Evolutionary conservation across 2,797 vertebrate genomes (phyloP), one percentile per base, ranked within the genome.

Genomic region (Ctenopoma kingsleyae): DNA sequence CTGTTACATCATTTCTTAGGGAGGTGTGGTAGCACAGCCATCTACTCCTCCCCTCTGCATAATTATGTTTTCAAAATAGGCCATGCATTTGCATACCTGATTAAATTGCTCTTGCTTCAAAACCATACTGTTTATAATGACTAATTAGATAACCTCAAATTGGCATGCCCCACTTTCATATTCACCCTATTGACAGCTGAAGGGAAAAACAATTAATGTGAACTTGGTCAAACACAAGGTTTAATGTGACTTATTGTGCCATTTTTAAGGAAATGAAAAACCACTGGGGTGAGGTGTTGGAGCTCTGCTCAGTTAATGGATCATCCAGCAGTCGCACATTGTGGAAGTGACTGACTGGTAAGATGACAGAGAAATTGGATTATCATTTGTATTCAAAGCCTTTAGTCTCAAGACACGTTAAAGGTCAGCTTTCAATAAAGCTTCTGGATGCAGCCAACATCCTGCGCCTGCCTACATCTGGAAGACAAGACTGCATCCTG

Each of bases 301-400:
- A 6, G 36, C 60, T 61, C 20, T 44, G 27, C 46, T 53, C 19
- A 40, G 43, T 38, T 40, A 8, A 55, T 38, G 40, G 5, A 59
- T 71, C 23, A 50, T 53, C 35, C 40, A 54, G 19, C 40, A 6
- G 61, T 6, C 41, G 20, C 11, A 23, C 53, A 35, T 55, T 36
- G 62, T 55, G 8, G 53, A 52, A 49, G 10, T 78, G 67, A 82
- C 76, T 73, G 83, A 76, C 78, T 71, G 73, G 61, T 56, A 62
- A 71, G 62, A 79, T 80, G 78, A 71, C 76, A 49, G 76, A 81
- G 60, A 55, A 71, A 51, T 76, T 53, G 43, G 58, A 83, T 80
- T 66, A 74, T 85, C 81, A 92, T 94, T 91, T 85, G 88, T 91
- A 94, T 93, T 90, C 90, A 86, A 81, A 80, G 81, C 83, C 79